phyloP scores from a whole-genome alignment of 2,797 vertebrate genomes.

The Danio jaintianensis region DNA sequence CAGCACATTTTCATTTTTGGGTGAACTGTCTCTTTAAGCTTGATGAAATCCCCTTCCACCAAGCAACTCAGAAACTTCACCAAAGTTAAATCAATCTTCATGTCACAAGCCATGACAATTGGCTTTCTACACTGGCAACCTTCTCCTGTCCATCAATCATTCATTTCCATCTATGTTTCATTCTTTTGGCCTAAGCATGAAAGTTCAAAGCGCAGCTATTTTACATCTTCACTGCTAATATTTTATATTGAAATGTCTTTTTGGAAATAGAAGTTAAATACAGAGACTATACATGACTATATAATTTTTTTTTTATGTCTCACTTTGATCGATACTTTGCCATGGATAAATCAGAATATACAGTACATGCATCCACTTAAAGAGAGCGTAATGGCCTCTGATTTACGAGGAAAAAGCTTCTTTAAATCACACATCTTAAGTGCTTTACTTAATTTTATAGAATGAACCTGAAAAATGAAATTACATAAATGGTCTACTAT shows the following conservation, averaged over 20 bases:
- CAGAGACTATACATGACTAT: background rate
- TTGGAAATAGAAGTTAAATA: background rate
- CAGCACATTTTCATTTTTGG: too few species aligned
- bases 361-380: conserved; percentile 9
- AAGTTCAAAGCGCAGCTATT: conserved; percentile 14
- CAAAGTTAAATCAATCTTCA: conserved; percentile 12
- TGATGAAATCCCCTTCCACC: background rate
- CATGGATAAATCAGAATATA: conserved; percentile 9
- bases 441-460: conserved; percentile 28
- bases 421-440: conserved; percentile 42
- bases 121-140: background rate
- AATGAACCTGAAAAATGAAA: conserved; percentile 21
- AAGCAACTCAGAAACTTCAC: background rate
- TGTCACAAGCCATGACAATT: background rate
- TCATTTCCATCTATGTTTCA: background rate
- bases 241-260: background rate
- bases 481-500: background rate
- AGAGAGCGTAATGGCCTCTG: conserved; percentile 26
- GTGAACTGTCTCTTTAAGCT: too few species aligned
- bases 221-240: conserved; percentile 4
- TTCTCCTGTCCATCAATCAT: conserved; percentile 30
- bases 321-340: conserved; percentile 14
- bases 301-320: background rate
- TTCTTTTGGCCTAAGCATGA: conserved; percentile 1
- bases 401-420: conserved; percentile 35